phyloP scores from a whole-genome alignment of 2,888 invertebrate genomes.

The Drosophila lacicola region DNA sequence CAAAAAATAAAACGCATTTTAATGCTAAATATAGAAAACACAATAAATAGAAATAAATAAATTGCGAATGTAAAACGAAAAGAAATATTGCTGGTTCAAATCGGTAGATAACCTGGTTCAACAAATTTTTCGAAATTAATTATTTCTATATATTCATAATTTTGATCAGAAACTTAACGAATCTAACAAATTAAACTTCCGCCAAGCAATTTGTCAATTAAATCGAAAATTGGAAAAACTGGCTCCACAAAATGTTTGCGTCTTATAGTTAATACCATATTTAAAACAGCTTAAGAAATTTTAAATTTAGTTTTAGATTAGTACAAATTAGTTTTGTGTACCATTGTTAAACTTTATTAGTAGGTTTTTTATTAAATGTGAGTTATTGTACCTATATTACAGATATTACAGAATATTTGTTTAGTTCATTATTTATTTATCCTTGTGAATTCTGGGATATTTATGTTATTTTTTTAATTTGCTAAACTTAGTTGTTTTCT shows the following conservation, averaged over 20 bases:
- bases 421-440: constrained; percentile 9
- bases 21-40: constrained; percentile 13
- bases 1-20: constrained; percentile 40
- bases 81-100: too few species aligned
- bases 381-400: constrained; percentile 44
- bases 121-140: too few species aligned
- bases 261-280: not conserved
- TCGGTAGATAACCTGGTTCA: too few species aligned
- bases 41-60: not conserved
- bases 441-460: constrained; percentile 17
- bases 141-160: too few species aligned
- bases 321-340: constrained; percentile 30
- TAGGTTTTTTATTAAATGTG: constrained; percentile 41
- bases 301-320: constrained; percentile 4
- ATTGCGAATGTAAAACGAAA: not conserved
- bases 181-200: too few species aligned
- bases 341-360: constrained; percentile 49
- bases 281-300: not conserved
- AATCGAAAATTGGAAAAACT: too few species aligned
- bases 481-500: constrained; percentile 44
- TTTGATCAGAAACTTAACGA: too few species aligned
- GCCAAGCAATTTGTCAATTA: too few species aligned
- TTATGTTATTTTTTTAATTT: constrained; percentile 26
- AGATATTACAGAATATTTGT: constrained; percentile 47
- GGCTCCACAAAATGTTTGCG: not conserved